Percentiles rank a stretch among this genome's conserved stretches.
phyloP scores from a whole-genome alignment of 2,888 invertebrate genomes.

The Agriopis leucophaearia region DNA sequence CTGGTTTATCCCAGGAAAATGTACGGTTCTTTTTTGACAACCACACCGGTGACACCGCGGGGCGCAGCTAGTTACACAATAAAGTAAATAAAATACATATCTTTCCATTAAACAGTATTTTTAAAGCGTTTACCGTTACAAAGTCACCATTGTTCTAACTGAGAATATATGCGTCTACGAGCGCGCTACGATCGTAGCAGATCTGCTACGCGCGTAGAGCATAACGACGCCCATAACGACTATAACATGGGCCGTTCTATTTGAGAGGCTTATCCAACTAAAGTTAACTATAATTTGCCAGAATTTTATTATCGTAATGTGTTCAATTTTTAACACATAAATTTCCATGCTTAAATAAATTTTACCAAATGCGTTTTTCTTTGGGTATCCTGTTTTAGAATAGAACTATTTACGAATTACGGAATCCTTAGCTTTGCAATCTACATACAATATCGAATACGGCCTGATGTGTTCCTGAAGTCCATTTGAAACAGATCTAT shows the following conservation, averaged over 20 bases:
- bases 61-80: not conserved
- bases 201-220: slow-evolving; percentile 41
- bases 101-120: no score
- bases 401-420: not conserved
- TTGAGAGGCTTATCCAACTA: slow-evolving; percentile 35
- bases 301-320: slow-evolving; percentile 14
- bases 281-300: slow-evolving; percentile 33
- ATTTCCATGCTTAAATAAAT: not conserved
- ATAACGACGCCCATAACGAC: slow-evolving; percentile 41
- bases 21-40: not conserved
- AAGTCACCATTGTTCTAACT: slow-evolving; percentile 33
- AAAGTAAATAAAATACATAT: no score
- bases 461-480: not conserved
- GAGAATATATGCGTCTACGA: slow-evolving; percentile 56
- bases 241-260: slow-evolving; percentile 40
- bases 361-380: not conserved
- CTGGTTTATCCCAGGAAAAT: not conserved
- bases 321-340: slow-evolving; percentile 5
- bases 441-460: not conserved
- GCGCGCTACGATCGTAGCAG: slow-evolving; percentile 45
- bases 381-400: not conserved
- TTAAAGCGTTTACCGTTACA: not conserved
- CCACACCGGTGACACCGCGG: not conserved
- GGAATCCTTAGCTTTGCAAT: not conserved
- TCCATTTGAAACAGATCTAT: no score